Evolutionary conservation across 1,140 invertebrate genomes (phyloP), one percentile per base, ranked within the genome.

Genomic region (Onthophagus taurus): DNA sequence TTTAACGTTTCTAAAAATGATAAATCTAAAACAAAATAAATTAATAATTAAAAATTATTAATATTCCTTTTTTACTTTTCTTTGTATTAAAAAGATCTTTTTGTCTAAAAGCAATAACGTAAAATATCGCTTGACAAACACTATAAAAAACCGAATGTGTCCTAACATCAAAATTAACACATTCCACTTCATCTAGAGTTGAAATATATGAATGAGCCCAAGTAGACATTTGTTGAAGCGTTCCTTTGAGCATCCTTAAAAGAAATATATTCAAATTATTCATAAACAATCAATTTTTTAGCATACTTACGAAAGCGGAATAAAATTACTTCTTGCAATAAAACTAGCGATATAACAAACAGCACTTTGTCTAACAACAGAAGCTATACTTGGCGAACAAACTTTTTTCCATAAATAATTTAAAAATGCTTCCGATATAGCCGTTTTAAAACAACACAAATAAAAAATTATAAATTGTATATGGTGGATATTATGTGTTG

Each of bases 51-150:
- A 34, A 44, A 33, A 31, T 38, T 5, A 29, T 23, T 12, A 19
- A 34, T 23, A 45, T 2, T n/a, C n/a, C n/a, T n/a, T 45, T 72
- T 72, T 75, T 68, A 88, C 85, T 77, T 71, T 80, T 81, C 55
- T 78, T 79, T 49, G 65, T 78, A 45, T 75, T 72, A 42, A 88
- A 77, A 45, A 95, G 70, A 59, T 93, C 85, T 55, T 80, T 81
- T 58, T 89, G 81, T 50, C 87, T 80, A 63, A 93, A 94, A 1
- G 84, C 80, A 43, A 96, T 80, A 2, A 93, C 69, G 66, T 95
- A 93, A 63, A 97, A 95, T 20, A 94, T 68, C 0, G 84, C 78
- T 67, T 96, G 90, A 58, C 89, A 93, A 8, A 92, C 77, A 11
- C 82, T 77, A 63, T 93, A 92, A 66, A 96, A 97, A 1, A 91